Percentiles rank a stretch among this genome's conserved stretches.
phyloP scores from a whole-genome alignment of 2,113 vertebrate species.

The Myrmecophaga tridactyla region DNA sequence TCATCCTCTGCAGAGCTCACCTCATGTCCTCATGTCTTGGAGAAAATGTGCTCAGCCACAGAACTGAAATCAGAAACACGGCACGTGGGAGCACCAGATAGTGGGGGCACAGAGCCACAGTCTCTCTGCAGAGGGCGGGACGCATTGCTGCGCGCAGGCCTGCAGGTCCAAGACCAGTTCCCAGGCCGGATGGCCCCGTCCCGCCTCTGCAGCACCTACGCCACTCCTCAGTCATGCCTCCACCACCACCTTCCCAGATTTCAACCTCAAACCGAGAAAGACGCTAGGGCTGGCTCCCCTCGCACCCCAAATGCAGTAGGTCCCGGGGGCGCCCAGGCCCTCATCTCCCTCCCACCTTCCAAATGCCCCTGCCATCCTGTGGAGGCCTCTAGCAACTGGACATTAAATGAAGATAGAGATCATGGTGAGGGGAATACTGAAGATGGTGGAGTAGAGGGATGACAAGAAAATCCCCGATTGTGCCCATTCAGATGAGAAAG shows the following conservation, averaged over 20 bases:
- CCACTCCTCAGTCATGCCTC: background rate
- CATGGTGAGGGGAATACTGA: accelerated
- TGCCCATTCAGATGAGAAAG: background rate
- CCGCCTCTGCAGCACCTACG: background rate
- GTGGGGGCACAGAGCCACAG: accelerated
- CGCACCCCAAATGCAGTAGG: accelerated
- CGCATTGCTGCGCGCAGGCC: background rate
- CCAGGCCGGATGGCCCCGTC: accelerated
- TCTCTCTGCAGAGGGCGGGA: too few relatives aligned
- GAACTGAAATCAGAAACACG: background rate
- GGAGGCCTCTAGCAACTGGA: background rate
- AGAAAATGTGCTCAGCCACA: background rate
- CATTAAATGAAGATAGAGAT: background rate
- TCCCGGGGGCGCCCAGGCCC: background rate
- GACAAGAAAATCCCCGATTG: background rate
- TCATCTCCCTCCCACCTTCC: background rate
- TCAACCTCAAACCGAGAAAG: background rate
- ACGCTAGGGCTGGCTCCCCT: accelerated
- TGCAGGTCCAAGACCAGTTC: background rate
- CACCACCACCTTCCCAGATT: accelerated
- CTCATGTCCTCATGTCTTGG: background rate
- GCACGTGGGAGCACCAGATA: background rate
- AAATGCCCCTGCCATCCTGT: accelerated
- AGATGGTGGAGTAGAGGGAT: accelerated
- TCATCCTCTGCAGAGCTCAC: accelerated